Conservation (phyloP, 2,797 vertebrate genomes). For the Smutsia gigantea region DNA sequence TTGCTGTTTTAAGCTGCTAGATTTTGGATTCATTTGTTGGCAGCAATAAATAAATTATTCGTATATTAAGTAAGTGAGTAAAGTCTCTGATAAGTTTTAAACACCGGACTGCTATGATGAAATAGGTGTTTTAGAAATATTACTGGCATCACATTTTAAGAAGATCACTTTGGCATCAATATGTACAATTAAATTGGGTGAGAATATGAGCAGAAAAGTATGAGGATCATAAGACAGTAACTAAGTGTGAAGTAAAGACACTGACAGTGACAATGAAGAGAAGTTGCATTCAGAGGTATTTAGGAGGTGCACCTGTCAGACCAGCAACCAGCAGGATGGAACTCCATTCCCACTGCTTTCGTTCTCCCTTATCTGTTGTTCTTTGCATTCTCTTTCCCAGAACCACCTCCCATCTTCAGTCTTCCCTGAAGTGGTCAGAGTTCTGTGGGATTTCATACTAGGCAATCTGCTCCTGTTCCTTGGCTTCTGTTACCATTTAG, state of each 20-base stretch:
- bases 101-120: not conserved
- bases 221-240: not conserved
- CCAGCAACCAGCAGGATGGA: not conserved
- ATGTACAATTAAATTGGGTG: not conserved
- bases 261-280: not conserved
- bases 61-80: not conserved
- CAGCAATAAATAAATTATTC: not conserved
- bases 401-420: not conserved
- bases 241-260: not conserved
- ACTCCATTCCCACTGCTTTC: not conserved
- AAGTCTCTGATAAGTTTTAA: not conserved
- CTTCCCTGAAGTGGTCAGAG: not conserved
- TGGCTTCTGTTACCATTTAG: not conserved
- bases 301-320: not conserved
- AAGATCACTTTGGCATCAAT: not conserved
- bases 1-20: not conserved
- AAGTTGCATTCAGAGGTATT: not conserved
- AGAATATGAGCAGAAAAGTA: not conserved
- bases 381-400: not conserved
- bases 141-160: not conserved
- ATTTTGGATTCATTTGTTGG: not conserved
- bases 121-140: not conserved
- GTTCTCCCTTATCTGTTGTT: not conserved
- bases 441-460: not conserved
- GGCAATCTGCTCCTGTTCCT: not conserved